Evolutionary conservation across 2,888 invertebrate species (phyloP), one percentile per base, ranked within the genome.

Genomic region (Chalcosyrphus nemorum): DNA sequence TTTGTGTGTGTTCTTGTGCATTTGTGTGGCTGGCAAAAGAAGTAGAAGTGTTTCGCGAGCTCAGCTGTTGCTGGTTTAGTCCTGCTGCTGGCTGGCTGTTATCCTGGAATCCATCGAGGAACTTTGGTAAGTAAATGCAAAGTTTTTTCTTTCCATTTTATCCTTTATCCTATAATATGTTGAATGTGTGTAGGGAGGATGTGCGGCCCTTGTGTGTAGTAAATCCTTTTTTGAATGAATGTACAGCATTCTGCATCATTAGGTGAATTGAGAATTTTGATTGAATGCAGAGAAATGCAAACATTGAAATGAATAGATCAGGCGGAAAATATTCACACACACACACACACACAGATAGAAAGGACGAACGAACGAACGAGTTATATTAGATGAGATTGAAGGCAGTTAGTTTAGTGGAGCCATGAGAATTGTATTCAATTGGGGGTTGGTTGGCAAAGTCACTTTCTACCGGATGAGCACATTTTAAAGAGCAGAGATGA

Each of bases 261-360:
- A 84, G 78, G 65, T 75, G 80, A 74, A 75, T 80, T 80, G 74
- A 78, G 70, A 78, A 78, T 68, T 68, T 68, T 78, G 82, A 84
- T 84, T 84, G 84, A 84, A 70, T 75, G 80, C 65, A 59, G 47
- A 54, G 74, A 21, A 80, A 75, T 84, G 80, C 84, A 75, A 84
- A 80, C 80, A 84, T 74, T 65, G 59, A 74, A 75, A 75, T 84
- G 80, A 84, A 84, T 84, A 84, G 63, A 84, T 68, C 68, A 78
- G 68, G 77, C 63, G 63, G 66, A 77, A 71, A 68, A 56, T 82
- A 32, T 66, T 27, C 32, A 47, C 43, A 71, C 57, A 66, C 43
- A 65, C 27, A 11, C 21, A 7, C 5, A 13, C 19, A 17, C 29
- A 1, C 1, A 5, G 2, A 7, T 17, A 7, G 35, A 2, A 9